Evolutionary conservation across 2,888 invertebrate genomes (phyloP), one percentile per base, ranked within the genome.

Genomic region (Rambutsinella grinnellia): DNA sequence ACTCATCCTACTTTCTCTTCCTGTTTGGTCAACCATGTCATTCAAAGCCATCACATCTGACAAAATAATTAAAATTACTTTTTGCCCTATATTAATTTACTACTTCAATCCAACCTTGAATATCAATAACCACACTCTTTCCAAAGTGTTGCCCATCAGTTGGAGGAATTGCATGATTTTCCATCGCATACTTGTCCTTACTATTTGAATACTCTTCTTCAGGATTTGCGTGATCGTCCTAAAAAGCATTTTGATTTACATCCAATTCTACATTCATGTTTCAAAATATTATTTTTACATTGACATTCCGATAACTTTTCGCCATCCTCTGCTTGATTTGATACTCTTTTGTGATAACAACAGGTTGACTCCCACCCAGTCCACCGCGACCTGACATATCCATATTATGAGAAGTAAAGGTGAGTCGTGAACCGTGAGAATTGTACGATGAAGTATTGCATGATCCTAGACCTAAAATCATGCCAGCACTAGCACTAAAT

Each of bases 1-100:
- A 86, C 94, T 93, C 78, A 92, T 91, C 86, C 93, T 90, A 88
- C 94, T 94, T 86, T 94, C 94, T 86, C 94, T 90, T 94, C 84
- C 93, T 77, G 94, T 97, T 90, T 97, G 96, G 87, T 97, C 96
- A 85, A 97, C 95, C 85, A 98, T 96, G 87, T 97, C 96, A 87
- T 96, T 97, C 85, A 97, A 89, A 85, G 97, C 97, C 96, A 97
- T 95, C 81, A 97, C 96, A 90, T 98, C 97, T 97, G 89, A 68
- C 90, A 88, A 71, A 80, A 65, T n/a, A 88, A 80, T n/a, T 17
- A 53, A 23, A 68, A 46, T 46, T 26, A 13, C 13, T 10, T 44
- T 8, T 44, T 10, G 13, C 8, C 13, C 44, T 44, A 44, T 51
- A 6, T 10, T 51, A 51, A 10, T 10, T 51, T 51, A 51, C 51